Percentiles rank a stretch among this genome's conserved stretches.
These are phyloP conservation scores for Tetragnatha versicolor DNA, from an alignment of 1,140 invertebrate genomes.

Conservation along the genomic window DNA sequence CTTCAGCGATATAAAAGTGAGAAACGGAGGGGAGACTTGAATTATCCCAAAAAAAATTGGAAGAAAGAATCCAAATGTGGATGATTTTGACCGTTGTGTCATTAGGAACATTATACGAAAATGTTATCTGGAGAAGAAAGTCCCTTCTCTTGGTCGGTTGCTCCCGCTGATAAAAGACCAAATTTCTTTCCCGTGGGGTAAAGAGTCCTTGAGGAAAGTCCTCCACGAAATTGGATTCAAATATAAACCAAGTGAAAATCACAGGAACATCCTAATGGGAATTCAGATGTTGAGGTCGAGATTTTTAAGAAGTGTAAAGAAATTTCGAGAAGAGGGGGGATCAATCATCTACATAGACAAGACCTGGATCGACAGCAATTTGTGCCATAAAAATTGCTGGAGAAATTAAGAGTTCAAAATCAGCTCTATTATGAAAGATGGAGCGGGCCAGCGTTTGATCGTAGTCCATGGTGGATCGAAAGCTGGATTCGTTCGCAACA, in stretches of 20 bases:
- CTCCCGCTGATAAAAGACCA: not conserved
- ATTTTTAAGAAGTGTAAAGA: slow-evolving; percentile 3
- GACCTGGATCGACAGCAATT: slow-evolving; percentile 10
- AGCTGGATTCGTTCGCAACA: not conserved
- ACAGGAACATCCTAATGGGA: not conserved
- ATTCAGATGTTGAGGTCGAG: not conserved
- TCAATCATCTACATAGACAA: slow-evolving; percentile 14
- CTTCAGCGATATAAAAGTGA: not conserved
- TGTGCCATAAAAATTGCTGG: slow-evolving; percentile 3
- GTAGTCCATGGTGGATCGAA: not conserved
- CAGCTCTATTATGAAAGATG: not conserved
- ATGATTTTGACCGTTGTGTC: no score
- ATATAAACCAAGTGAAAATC: not conserved
- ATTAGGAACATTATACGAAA: no score
- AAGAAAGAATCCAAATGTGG: no score
- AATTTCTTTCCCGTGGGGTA: slow-evolving; percentile 7
- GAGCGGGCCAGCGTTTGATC: not conserved
- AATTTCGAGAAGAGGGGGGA: not conserved
- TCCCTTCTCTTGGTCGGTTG: not conserved
- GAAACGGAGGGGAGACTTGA: no score
- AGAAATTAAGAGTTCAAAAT: not conserved
- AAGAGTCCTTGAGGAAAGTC: not conserved
- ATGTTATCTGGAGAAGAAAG: slow-evolving; percentile 5
- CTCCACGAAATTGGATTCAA: not conserved
- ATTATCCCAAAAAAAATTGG: no score